Percentiles rank a stretch among this genome's conserved stretches.
phyloP scores from a whole-genome alignment of 2,888 invertebrate species.

The Eulithis testata region DNA sequence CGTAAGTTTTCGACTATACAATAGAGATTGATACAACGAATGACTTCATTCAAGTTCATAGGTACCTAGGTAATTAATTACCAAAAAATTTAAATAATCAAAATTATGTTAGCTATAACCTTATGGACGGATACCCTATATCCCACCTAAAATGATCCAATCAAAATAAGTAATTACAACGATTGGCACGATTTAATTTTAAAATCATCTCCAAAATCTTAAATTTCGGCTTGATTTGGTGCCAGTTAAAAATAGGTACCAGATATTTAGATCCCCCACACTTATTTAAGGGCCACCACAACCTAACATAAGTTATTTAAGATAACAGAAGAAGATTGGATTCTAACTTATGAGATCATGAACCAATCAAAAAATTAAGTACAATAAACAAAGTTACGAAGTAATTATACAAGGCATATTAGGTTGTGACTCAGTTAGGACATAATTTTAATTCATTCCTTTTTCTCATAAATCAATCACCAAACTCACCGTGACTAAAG shows the following conservation, averaged over 20 bases:
- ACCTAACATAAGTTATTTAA: slow-evolving; percentile 34
- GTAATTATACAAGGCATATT: slow-evolving; percentile 12
- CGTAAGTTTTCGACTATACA: too few relatives aligned
- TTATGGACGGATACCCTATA: slow-evolving; percentile 63
- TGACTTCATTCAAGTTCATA: slow-evolving; percentile 10
- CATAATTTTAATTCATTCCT: too few relatives aligned
- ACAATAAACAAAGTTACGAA: slow-evolving; percentile 44
- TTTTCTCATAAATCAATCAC: too few relatives aligned
- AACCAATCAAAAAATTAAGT: slow-evolving; percentile 69
- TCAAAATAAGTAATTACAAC: slow-evolving; percentile 30
- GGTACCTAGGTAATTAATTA: slow-evolving; percentile 3
- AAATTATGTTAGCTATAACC: slow-evolving; percentile 37
- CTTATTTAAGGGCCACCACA: slow-evolving; percentile 54
- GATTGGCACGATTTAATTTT: slow-evolving; percentile 32
- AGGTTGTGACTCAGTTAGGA: not conserved
- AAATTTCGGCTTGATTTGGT: not conserved
- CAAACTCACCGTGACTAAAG: too few relatives aligned
- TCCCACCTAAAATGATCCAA: slow-evolving; percentile 38
- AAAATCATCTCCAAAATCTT: not conserved
- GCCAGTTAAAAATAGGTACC: slow-evolving; percentile 11
- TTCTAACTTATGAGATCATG: slow-evolving; percentile 72
- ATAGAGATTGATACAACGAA: not conserved
- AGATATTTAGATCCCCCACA: slow-evolving; percentile 1
- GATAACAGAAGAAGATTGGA: slow-evolving; percentile 42
- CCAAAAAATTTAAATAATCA: slow-evolving; percentile 14